Conservation (phyloP, 2,888 invertebrate genomes). For the Octonoba sinensis region DNA sequence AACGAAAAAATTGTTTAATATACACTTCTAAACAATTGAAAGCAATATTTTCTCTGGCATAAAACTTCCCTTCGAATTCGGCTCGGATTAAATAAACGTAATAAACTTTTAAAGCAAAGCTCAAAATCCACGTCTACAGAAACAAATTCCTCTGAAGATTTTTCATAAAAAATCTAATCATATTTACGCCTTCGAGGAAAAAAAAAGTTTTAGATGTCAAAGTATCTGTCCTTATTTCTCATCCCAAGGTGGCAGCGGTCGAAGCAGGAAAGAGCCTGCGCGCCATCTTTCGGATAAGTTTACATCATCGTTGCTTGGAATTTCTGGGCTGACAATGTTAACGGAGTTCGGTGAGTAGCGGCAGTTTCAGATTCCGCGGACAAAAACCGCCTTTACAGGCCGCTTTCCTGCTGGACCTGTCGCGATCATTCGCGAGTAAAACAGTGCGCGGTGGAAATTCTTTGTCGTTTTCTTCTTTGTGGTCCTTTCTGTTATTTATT, state of each 20-base stretch:
- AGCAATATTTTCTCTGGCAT: too few species aligned
- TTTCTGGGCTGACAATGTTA: constrained; percentile 52
- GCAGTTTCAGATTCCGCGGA: constrained; percentile 39
- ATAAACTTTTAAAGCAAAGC: too few species aligned
- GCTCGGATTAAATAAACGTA: too few species aligned
- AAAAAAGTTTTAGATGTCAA: constrained; percentile 47
- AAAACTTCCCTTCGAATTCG: too few species aligned
- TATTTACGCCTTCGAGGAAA: constrained; percentile 31
- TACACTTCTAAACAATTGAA: too few species aligned
- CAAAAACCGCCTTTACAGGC: constrained; percentile 30
- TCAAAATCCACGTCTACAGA: too few species aligned
- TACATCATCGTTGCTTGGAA: constrained; percentile 39
- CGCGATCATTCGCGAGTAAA: not conserved
- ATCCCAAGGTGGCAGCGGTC: constrained; percentile 50
- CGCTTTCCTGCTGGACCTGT: constrained; percentile 13
- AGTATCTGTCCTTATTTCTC: constrained; percentile 30
- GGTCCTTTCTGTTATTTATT: too few species aligned
- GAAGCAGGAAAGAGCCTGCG: constrained; percentile 13
- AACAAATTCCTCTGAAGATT: too few species aligned
- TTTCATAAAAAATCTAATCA: constrained; percentile 25
- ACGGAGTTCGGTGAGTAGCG: constrained; percentile 42
- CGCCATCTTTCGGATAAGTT: constrained; percentile 47
- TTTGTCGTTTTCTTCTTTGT: too few species aligned
- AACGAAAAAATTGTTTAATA: too few species aligned
- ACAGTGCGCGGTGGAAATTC: too few species aligned